Percentiles rank a stretch among this genome's conserved stretches.
These are phyloP conservation scores for Drosophila longiperda DNA, from an alignment of 2,888 invertebrate species.

Conservation along the genomic window DNA sequence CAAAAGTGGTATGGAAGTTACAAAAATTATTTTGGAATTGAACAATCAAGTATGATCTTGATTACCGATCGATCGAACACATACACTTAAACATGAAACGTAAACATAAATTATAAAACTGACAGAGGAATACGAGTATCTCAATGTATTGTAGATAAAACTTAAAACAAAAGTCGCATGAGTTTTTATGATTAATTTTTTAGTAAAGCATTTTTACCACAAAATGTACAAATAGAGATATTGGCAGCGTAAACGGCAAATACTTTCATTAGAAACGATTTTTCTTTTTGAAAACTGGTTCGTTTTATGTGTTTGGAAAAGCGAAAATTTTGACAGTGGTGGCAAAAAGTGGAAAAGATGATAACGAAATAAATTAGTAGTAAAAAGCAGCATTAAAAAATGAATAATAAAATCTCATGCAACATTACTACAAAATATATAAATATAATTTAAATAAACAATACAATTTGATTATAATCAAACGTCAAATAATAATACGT, in stretches of 20 bases:
- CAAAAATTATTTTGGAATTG: slow-evolving; percentile 20
- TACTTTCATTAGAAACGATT: slow-evolving; percentile 31
- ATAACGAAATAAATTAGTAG: slow-evolving; percentile 73
- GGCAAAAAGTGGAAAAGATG: slow-evolving; percentile 47
- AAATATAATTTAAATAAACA: slow-evolving; percentile 55
- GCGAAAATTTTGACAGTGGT: slow-evolving; percentile 39
- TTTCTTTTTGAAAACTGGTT: slow-evolving; percentile 30
- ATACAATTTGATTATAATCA: slow-evolving; percentile 52
- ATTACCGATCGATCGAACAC: slow-evolving; percentile 46
- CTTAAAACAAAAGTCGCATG: slow-evolving; percentile 84
- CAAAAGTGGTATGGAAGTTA: slow-evolving; percentile 52
- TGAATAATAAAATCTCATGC: slow-evolving; percentile 85
- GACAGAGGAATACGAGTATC: slow-evolving; percentile 60
- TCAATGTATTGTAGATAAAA: slow-evolving; percentile 62
- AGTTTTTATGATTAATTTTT: slow-evolving; percentile 85
- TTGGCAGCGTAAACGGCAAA: slow-evolving; percentile 65
- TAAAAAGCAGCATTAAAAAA: slow-evolving; percentile 84
- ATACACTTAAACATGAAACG: slow-evolving; percentile 60
- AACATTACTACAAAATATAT: slow-evolving; percentile 82
- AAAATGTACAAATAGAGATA: slow-evolving; percentile 32
- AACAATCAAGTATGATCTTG: slow-evolving; percentile 30
- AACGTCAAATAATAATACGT: slow-evolving; percentile 37
- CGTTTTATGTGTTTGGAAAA: slow-evolving; percentile 37
- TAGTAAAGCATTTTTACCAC: slow-evolving; percentile 82
- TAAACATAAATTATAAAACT: slow-evolving; percentile 63